These are phyloP conservation scores for Pocillopora damicornis DNA, from an alignment of 64 coral and sea anemone genomes.

Conservation along the genomic window DNA sequence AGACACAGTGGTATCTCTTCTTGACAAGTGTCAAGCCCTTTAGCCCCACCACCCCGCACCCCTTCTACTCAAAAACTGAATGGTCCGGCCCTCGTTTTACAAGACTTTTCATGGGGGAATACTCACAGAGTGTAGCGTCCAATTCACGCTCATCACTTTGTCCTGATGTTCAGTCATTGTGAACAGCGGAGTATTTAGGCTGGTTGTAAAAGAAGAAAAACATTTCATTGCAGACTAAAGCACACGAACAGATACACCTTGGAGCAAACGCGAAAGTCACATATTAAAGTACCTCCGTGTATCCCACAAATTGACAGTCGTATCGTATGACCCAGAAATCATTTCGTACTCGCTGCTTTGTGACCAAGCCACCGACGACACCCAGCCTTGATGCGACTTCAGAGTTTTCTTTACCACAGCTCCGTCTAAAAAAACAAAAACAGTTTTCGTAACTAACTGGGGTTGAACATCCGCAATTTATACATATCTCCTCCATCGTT, in stretches of 20 bases:
- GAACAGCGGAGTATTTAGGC: conserved; percentile 70
- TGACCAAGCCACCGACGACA: conserved; percentile 93
- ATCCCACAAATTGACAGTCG: conserved; percentile 90
- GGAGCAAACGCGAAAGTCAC: background rate
- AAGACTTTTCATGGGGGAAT: background rate
- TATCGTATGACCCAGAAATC: conserved; percentile 92
- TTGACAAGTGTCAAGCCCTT: too few species aligned
- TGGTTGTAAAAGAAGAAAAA: conserved; percentile 6
- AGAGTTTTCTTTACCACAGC: conserved; percentile 69
- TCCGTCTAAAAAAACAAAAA: conserved; percentile 47
- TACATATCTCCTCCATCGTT: too few species aligned
- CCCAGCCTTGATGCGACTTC: conserved; percentile 90
- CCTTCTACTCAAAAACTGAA: background rate
- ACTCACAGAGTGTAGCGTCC: conserved; percentile 63
- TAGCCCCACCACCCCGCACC: too few species aligned
- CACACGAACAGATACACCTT: background rate
- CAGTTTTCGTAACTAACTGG: background rate
- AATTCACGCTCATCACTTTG: conserved; percentile 93
- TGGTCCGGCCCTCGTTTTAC: background rate
- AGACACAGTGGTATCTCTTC: too few species aligned
- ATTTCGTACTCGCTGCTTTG: conserved; percentile 72
- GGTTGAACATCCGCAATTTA: too few species aligned
- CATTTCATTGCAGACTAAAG: background rate
- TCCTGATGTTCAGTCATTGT: conserved; percentile 86
- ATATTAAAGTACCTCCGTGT: conserved; percentile 64